Base-by-base conservation (phyloP, 1,140 invertebrate genomes). In the Pseudomyrmex gracilis region DNA sequence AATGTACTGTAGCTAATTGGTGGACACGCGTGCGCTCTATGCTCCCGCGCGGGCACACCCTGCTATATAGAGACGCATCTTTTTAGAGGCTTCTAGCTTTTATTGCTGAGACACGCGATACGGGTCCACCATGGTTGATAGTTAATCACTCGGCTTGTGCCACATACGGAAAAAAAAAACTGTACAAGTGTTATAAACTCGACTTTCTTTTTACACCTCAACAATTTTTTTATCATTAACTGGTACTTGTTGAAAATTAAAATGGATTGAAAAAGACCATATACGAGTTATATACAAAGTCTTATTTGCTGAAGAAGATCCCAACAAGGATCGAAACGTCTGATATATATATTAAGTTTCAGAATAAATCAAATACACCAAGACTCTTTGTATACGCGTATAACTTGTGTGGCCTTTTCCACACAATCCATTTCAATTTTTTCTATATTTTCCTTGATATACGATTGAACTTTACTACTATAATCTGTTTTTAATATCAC, bases 1-100 rank as follows among this genome's bases (percentile, higher is more conserved):
- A 80, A 80, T 80, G 76, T 80, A 58, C 76, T 80, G 76, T 80
- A 24, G 66, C 76, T 80, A 80, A 80, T 80, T 71, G 15, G 22
- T 24, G 51, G 22, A 53, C 45, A 34, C 20, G 53, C 20, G 49
- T 47, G 47, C 34, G 12, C 47, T 51, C 34, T 7, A 34, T 51
- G 66, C 34, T 34, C 5, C 34, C 34, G 47, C 45, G 47, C 66
- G 47, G 47, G 20, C 66, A n/a, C 60, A 64, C 63, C 55, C 55
- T 34, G 34, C 70, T 20, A 20, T 10, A 4, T 43, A 22, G 10
- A 20, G 43, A 12, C 61, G 34, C 58, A 2, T 12, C 71, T 83
- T 60, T 83, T 83, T 13, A n/a, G n/a, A 15, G 51, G 82, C 80
- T 83, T 83, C 82, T 24, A 5, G 34, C 34, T 20, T 68, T 78